Evolutionary conservation across 2,797 vertebrate species (phyloP), one percentile per base, ranked within the genome.

Genomic region (Alectoris magna): DNA sequence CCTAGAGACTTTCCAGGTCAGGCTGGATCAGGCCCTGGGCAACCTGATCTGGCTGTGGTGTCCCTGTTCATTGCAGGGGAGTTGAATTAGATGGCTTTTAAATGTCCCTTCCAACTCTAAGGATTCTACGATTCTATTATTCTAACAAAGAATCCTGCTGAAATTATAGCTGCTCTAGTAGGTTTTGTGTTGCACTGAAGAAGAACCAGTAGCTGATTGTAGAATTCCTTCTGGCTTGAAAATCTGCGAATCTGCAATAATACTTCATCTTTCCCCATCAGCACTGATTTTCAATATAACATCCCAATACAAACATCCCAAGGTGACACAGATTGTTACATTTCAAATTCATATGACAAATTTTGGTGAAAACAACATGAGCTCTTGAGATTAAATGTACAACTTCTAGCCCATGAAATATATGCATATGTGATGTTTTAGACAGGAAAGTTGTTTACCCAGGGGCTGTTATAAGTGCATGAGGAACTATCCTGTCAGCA

Each of bases 261-360:
- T 62, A 72, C 23, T 66, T 87, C 53, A 71, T 88, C 58, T 85
- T 34, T 88, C 44, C 18, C 41, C 88, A 72, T 82, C 94, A 93
- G 74, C 88, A 51, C 4, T 84, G 9, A 6, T 8, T 87, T 94
- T 91, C 86, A 87, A 71, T 70, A 91, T 90, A 92, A 70, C 44
- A 53, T 76, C 71, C 60, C 11, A 88, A 26, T 66, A 71, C 31
- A 88, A 94, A 81, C 59, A 83, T 84, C 46, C 43, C 90, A 96
- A 90, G 84, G 78, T 94, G 93, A 93, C 84, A 91, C 34, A 80
- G 84, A 90, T 64, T 71, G 68, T 68, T 93, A 72, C 75, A 63
- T 91, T 93, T 94, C 86, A 93, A 93, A 94, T 91, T 69, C 90
- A 90, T 19, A 71, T 91, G 95, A 96, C 90, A 94, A 94, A 93